Base-by-base conservation (phyloP, 2,113 vertebrate genomes). In the Tychaedon coryphoeus region DNA sequence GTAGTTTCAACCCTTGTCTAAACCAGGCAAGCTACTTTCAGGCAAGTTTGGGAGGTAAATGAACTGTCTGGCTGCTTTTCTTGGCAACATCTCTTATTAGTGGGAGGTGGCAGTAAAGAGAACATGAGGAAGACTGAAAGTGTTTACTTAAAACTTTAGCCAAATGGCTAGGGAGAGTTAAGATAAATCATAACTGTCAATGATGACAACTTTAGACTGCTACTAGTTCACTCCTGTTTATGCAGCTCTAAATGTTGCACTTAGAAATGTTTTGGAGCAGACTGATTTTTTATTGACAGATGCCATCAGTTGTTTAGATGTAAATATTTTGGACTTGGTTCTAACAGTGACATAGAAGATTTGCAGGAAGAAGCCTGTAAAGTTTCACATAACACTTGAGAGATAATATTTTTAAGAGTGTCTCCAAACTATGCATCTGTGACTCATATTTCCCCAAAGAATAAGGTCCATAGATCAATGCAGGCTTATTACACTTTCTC, bases 131-230 rank as follows among this genome's bases (percentile, higher is more conserved):
- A 97, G 96, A 96, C 94, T 93, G 96, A 98, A 97, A 97, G 91
- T 98, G 97, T 98, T 98, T 98, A 98, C 95, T 97, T 98, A 97
- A 98, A 97, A 97, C 96, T 96, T 94, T 97, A 97, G 97, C 98
- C 98, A 98, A 98, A 97, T 97, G 96, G 96, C 97, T 95, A 98
- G 95, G 95, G 97, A 97, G 94, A 94, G 93, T 97, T 97, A 93
- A 92, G 95, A 98, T 98, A 98, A 98, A 98, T 98, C 98, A 98
- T 93, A 97, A 95, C 96, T 96, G 97, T 97, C 97, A 98, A 96
- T 97, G 96, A 96, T 97, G 97, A 98, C 96, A 98, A 97, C 96
- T 97, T 96, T 97, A 97, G 97, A 97, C 97, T 97, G 98, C 98
- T 98, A 98, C 97, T 97, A 97, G 96, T 97, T 97, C 97, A 96